A percentile compares a stretch with the other conserved stretches of the same genome.
Conservation (phyloP, 1,140 invertebrate species). For the Physella acuta region DNA sequence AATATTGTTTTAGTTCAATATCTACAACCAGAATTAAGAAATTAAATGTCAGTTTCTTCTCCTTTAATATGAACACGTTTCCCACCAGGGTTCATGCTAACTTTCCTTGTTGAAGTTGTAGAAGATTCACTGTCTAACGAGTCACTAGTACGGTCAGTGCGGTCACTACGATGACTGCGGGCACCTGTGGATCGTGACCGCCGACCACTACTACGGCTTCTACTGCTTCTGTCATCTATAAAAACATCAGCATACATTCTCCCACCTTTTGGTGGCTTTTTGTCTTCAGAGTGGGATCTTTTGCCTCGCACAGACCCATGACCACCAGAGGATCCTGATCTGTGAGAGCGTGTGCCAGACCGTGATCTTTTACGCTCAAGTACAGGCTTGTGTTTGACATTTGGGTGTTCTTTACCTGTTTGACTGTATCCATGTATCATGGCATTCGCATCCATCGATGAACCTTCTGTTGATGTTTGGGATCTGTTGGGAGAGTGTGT, state of each 20-base stretch:
- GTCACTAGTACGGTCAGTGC: slow-evolving; percentile 16
- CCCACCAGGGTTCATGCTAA: slow-evolving; percentile 24
- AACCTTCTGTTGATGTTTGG: slow-evolving; percentile 9
- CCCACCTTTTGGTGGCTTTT: slow-evolving; percentile 3
- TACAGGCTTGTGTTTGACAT: slow-evolving; percentile 16
- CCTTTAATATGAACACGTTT: slow-evolving; percentile 26
- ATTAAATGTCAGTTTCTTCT: slow-evolving; percentile 24
- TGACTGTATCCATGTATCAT: slow-evolving; percentile 14
- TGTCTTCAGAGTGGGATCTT: slow-evolving; percentile 12
- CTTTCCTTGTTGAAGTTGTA: slow-evolving; percentile 9
- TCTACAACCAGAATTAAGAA: too few relatives aligned
- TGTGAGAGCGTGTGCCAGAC: slow-evolving; percentile 20
- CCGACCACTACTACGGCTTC: slow-evolving; percentile 14
- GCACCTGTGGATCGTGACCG: background rate
- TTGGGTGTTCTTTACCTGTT: slow-evolving; percentile 14
- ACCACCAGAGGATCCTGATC: slow-evolving; percentile 18
- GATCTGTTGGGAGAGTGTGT: slow-evolving; percentile 21
- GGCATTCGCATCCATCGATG: slow-evolving; percentile 19
- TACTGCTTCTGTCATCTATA: slow-evolving; percentile 14
- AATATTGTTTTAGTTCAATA: slow-evolving; percentile 53
- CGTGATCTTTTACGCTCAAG: slow-evolving; percentile 16
- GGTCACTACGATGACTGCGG: background rate
- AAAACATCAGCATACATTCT: slow-evolving; percentile 24
- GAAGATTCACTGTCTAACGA: slow-evolving; percentile 23
- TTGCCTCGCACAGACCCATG: background rate